A percentile compares a stretch with the other conserved stretches of the same genome.
phyloP scores from a whole-genome alignment of 2,113 vertebrate genomes.

The Atlantisia rogersi region DNA sequence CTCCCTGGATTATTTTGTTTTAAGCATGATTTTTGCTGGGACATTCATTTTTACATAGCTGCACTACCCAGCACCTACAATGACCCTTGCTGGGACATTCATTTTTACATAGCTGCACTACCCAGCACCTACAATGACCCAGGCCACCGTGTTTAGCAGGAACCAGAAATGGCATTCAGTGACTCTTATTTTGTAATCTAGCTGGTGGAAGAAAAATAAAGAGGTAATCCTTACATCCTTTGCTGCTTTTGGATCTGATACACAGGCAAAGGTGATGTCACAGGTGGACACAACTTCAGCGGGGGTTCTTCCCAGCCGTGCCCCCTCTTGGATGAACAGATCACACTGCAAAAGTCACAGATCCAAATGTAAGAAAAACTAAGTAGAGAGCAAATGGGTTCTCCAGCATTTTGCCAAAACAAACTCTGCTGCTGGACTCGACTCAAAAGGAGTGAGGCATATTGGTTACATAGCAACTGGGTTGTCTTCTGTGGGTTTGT shows the following conservation, averaged over 20 bases:
- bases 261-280: conserved; percentile 98
- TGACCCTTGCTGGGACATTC: background rate
- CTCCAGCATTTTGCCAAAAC: background rate
- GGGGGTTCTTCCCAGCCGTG: conserved; percentile 93
- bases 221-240: conserved; percentile 91
- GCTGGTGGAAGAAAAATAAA: conserved; percentile 17
- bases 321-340: conserved; percentile 98
- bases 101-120: background rate
- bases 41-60: background rate
- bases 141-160: background rate
- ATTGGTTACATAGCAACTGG: background rate
- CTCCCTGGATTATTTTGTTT: background rate
- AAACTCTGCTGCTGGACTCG: background rate
- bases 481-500: background rate
- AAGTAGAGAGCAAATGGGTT: conserved; percentile 19
- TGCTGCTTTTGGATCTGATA: conserved; percentile 96
- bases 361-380: conserved; percentile 61
- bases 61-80: background rate
- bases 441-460: background rate
- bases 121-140: background rate
- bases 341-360: conserved; percentile 91
- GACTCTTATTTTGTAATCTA: background rate
- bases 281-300: conserved; percentile 98
- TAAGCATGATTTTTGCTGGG: background rate
- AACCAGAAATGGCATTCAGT: background rate